Conservation (phyloP, 1,140 invertebrate genomes). For the Chymomyza costata region DNA sequence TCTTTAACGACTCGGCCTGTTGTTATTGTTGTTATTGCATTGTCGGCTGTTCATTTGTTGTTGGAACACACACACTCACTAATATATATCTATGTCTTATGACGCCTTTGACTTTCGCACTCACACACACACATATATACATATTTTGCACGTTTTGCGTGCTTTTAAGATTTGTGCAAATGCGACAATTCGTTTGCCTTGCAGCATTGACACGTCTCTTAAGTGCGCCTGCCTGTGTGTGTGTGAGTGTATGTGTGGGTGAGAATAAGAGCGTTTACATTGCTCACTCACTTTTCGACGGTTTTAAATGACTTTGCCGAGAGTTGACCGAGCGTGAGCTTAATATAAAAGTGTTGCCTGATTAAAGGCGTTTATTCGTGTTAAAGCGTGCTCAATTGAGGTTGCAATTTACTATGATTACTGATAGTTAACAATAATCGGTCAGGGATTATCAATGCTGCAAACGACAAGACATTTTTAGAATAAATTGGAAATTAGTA, state of each 20-base stretch:
- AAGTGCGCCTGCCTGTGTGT: background rate
- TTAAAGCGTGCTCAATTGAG: too few relatives aligned
- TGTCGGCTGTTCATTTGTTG: slow-evolving; percentile 18
- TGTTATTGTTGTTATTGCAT: too few relatives aligned
- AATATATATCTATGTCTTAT: slow-evolving; percentile 28
- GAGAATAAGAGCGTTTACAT: slow-evolving; percentile 11
- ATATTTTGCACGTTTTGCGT: slow-evolving; percentile 35
- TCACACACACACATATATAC: too few relatives aligned
- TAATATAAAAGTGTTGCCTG: slow-evolving; percentile 14
- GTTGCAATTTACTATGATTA: too few relatives aligned
- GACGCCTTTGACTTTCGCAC: slow-evolving; percentile 50
- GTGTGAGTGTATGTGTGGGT: slow-evolving; percentile 7
- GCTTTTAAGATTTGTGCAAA: too few relatives aligned
- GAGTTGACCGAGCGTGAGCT: slow-evolving; percentile 20
- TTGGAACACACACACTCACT: too few relatives aligned
- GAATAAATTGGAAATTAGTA: too few relatives aligned
- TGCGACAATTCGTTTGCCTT: too few relatives aligned
- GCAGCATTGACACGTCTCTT: background rate
- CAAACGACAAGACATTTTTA: too few relatives aligned
- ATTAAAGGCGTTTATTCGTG: background rate
- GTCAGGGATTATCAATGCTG: too few relatives aligned
- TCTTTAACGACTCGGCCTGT: too few relatives aligned
- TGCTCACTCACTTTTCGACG: slow-evolving; percentile 42
- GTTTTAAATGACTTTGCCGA: slow-evolving; percentile 47
- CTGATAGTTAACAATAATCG: too few relatives aligned